Evolutionary conservation across 2,888 invertebrate species (phyloP).

Genomic region (Lobophora halterata): DNA sequence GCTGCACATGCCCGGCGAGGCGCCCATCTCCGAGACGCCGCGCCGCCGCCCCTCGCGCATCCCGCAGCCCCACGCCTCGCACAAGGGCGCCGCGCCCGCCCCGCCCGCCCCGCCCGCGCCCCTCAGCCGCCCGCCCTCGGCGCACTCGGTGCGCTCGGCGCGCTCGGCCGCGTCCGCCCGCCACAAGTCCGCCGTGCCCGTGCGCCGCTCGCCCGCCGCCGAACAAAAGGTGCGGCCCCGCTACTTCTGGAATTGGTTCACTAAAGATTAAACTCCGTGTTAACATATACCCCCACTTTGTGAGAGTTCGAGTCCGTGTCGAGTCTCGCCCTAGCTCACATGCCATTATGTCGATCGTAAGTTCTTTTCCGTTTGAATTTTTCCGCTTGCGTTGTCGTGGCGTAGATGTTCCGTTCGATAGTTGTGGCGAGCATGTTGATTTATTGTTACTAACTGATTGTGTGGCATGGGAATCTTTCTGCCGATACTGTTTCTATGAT

Average conservation of each 20-base stretch:
- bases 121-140: conserved; percentile 38
- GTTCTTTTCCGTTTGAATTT: conserved; percentile 51
- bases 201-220: conserved; percentile 55
- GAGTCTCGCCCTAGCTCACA: conserved; percentile 40
- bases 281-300: conserved; percentile 45
- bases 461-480: conserved; percentile 17
- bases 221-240: conserved; percentile 86
- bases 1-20: conserved; percentile 69
- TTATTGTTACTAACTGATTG: conserved; percentile 26
- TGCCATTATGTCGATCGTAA: conserved; percentile 80
- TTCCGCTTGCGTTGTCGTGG: conserved; percentile 28
- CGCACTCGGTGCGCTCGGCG: conserved; percentile 42
- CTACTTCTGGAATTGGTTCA: conserved; percentile 85
- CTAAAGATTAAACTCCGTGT: conserved; percentile 59
- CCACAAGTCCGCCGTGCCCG: conserved; percentile 62
- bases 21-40: conserved; percentile 81
- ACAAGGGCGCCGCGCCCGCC: conserved; percentile 79
- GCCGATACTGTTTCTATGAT: not conserved
- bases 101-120: conserved; percentile 55
- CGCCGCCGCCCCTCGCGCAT: conserved; percentile 83
- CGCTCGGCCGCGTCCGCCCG: conserved; percentile 48
- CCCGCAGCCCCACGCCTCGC: conserved; percentile 78
- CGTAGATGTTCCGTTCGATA: conserved; percentile 15
- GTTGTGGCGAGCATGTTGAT: conserved; percentile 23
- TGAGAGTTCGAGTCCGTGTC: conserved; percentile 39